These are phyloP conservation scores for Saccopteryx leptura DNA, from an alignment of 2,113 vertebrate genomes.

Conservation along the genomic window DNA sequence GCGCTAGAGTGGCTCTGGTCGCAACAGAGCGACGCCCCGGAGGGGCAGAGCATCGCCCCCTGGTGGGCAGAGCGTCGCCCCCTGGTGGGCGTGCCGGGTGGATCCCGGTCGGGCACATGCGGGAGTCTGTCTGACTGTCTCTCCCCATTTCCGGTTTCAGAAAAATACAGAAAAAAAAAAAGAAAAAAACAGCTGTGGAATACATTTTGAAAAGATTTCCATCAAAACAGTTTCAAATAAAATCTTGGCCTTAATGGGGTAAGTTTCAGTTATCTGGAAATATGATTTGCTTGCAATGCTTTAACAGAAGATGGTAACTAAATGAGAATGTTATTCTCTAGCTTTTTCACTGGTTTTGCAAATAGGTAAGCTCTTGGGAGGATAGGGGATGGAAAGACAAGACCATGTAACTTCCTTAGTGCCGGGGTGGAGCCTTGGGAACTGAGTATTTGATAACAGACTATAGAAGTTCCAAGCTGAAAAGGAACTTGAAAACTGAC, in stretches of 20 bases:
- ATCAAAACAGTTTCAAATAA: conserved; percentile 48
- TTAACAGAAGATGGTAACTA: conserved; percentile 51
- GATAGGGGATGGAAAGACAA: not conserved
- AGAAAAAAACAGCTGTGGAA: not conserved
- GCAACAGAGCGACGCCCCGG: too few relatives aligned
- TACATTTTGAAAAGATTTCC: conserved; percentile 57
- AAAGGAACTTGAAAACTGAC: not conserved
- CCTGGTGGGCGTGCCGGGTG: too few relatives aligned
- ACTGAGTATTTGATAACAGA: conserved; percentile 28
- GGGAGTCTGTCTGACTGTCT: too few relatives aligned
- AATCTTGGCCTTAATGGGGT: conserved; percentile 38
- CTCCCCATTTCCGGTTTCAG: too few relatives aligned
- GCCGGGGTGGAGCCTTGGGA: not conserved
- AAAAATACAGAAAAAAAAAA: too few relatives aligned
- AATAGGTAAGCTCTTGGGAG: not conserved
- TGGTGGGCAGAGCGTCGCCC: too few relatives aligned
- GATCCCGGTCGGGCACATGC: too few relatives aligned
- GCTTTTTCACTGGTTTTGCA: not conserved
- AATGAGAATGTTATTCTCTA: not conserved
- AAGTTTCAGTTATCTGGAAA: conserved; percentile 71
- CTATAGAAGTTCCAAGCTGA: conserved; percentile 12
- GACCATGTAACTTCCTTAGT: not conserved
- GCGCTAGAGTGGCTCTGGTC: too few relatives aligned
- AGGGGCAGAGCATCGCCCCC: too few relatives aligned
- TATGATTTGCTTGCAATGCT: conserved; percentile 24